A percentile compares a stretch with the other conserved stretches of the same genome.
Conservation (phyloP, 2,113 vertebrate genomes). For the Larimichthys polyactis region DNA sequence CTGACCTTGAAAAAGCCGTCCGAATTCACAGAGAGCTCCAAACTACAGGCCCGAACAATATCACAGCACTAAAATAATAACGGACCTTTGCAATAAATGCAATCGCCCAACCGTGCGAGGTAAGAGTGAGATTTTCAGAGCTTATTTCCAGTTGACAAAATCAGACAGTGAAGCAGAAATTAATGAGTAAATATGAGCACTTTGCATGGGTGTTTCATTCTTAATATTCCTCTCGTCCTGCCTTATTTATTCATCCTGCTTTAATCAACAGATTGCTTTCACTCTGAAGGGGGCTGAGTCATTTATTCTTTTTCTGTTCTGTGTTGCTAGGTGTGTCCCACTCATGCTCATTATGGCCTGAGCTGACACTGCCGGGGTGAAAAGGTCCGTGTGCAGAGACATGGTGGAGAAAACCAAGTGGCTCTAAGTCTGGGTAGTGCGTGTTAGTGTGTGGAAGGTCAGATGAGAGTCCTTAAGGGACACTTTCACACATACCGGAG, state of each 20-base stretch:
- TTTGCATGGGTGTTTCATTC: neutral
- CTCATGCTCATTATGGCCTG: conserved; percentile 22
- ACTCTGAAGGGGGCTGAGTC: neutral
- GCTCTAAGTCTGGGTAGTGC: conserved; percentile 5
- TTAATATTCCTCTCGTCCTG: conserved; percentile 8
- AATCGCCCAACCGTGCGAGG: neutral
- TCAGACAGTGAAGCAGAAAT: conserved; percentile 9
- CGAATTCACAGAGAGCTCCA: conserved; percentile 26
- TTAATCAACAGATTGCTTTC: conserved; percentile 24
- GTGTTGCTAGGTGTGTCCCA: conserved; percentile 3
- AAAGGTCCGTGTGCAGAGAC: conserved; percentile 12
- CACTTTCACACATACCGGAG: conserved; percentile 37
- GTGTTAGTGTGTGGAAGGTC: conserved; percentile 34
- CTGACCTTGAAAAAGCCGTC: conserved; percentile 54
- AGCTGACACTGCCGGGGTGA: conserved; percentile 4
- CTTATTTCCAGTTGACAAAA: conserved; percentile 34
- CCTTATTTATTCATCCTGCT: conserved; percentile 16
- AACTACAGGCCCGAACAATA: conserved; percentile 30
- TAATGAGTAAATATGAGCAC: neutral
- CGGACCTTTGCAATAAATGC: conserved; percentile 32
- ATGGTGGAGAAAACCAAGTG: conserved; percentile 39
- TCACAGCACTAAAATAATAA: conserved; percentile 49
- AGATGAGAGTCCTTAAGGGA: conserved; percentile 58
- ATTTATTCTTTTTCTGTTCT: neutral
- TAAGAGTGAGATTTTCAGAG: neutral